phyloP scores from a whole-genome alignment of 2,888 invertebrate species.

The Creontiades dilutus region DNA sequence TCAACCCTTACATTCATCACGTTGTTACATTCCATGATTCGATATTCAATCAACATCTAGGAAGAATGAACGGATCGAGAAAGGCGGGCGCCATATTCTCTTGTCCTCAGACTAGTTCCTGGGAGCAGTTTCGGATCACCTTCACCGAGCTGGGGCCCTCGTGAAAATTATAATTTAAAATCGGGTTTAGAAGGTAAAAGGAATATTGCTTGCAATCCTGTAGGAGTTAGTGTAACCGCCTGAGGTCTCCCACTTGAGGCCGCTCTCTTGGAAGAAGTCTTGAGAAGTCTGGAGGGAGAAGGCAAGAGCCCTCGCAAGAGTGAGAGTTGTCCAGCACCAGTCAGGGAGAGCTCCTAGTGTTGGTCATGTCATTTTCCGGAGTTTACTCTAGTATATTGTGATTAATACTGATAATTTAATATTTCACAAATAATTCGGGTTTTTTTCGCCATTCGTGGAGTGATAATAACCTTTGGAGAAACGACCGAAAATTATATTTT shows the following conservation, averaged over 20 bases:
- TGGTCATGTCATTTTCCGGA: conserved; percentile 62
- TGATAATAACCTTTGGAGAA: neutral
- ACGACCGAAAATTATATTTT: neutral
- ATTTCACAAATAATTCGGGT: conserved; percentile 19
- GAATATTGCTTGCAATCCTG: conserved; percentile 51
- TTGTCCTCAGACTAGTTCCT: conserved; percentile 8
- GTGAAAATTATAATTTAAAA: conserved; percentile 45
- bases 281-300: conserved; percentile 53
- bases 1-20: no score
- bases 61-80: neutral
- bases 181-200: conserved; percentile 53
- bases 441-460: conserved; percentile 14
- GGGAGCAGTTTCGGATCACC: conserved; percentile 23
- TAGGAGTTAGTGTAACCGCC: conserved; percentile 36
- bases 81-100: neutral
- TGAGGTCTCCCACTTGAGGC: conserved; percentile 33
- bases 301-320: conserved; percentile 47
- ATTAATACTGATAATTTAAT: neutral
- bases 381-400: conserved; percentile 2
- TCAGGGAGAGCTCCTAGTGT: conserved; percentile 47
- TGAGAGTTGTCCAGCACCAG: conserved; percentile 69
- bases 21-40: no score
- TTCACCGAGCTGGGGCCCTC: neutral
- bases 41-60: no score
- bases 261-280: conserved; percentile 44